phyloP scores from a whole-genome alignment of 2,797 vertebrate genomes.

The Ptychobarbus kaznakovi region DNA sequence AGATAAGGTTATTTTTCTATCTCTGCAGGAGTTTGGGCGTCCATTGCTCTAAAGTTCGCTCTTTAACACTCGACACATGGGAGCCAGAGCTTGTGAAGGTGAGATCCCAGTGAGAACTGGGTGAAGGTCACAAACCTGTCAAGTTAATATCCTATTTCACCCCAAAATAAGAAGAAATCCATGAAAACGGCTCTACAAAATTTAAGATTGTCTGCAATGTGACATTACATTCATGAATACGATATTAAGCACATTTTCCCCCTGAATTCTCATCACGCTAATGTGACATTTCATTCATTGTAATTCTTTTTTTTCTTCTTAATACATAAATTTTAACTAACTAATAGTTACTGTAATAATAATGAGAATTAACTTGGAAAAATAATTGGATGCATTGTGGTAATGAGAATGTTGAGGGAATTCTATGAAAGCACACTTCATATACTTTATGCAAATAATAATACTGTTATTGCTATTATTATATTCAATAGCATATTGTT shows the following conservation, averaged over 20 bases:
- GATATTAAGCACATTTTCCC: background rate
- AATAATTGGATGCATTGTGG: no score
- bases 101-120: background rate
- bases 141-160: background rate
- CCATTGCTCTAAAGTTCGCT: constrained; percentile 97
- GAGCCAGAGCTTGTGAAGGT: constrained; percentile 97
- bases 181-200: background rate
- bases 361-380: no score
- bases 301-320: no score
- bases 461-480: background rate
- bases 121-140: background rate
- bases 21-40: constrained; percentile 92
- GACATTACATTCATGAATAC: background rate
- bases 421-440: no score
- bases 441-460: no score
- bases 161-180: background rate
- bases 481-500: background rate
- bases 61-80: constrained; percentile 96
- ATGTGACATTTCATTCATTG: background rate
- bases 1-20: background rate
- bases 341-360: no score
- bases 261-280: background rate
- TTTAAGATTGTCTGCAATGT: background rate
- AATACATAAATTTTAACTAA: no score
- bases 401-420: no score